Base-by-base conservation (phyloP, 2,888 invertebrate species). In the Saturnia japonica region DNA sequence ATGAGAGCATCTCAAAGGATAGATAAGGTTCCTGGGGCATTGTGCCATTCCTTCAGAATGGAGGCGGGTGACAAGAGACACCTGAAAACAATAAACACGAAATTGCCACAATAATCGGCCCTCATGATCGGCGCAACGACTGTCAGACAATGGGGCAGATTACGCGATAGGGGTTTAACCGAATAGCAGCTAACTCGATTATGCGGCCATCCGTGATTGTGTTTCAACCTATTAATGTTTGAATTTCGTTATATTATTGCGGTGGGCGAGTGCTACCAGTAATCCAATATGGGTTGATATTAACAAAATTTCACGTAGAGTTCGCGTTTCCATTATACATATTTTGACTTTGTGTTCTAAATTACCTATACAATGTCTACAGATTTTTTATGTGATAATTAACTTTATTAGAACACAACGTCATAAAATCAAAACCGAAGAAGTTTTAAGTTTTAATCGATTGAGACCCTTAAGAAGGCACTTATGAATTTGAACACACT, bases 141-240 rank as follows among this genome's bases (percentile, higher is more conserved):
- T 88, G 89, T 84, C 90, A 88, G 88, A 93, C 93, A 93, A 93
- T 93, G 88, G 91, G 83, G 83, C 88, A 90, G 93, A 93, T 93
- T 90, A 89, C 88, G 88, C 88, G 93, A 93, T 92, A 92, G 89
- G 91, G 90, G 91, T 86, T 92, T 91, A 91, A 87, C 90, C 88
- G 93, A 91, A 91, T 91, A 91, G 91, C 91, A 91, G 89, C 91
- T 93, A 93, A 91, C 91, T 93, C 91, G 92, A 93, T 93, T 93
- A 93, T 91, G 89, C 89, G 91, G 88, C 91, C 91, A 93, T 93
- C 91, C 93, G 89, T 91, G 93, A 93, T 93, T 93, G 93, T 93
- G 88, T 92, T 92, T 90, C 86, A 88, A 89, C 88, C 91, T 91
- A 93, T 93, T 93, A 93, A 93, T 93, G 91, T 91, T 93, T 92